phyloP scores from a whole-genome alignment of 2,888 invertebrate species.

The Andrena camellia region DNA sequence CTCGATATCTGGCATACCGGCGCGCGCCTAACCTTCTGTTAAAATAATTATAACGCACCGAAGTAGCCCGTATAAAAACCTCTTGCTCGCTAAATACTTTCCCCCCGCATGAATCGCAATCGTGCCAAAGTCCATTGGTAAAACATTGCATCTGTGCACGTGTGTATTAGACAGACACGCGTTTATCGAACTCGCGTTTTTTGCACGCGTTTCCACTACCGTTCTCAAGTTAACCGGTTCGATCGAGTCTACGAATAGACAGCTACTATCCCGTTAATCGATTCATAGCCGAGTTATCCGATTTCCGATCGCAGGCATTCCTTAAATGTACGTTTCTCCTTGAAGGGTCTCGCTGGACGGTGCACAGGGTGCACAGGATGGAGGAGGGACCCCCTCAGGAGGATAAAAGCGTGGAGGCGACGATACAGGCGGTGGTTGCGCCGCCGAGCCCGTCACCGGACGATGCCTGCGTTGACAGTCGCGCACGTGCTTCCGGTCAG shows the following conservation, averaged over 20 bases:
- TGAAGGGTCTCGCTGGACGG: slow-evolving; percentile 21
- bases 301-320: neutral
- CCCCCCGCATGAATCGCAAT: neutral
- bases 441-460: slow-evolving; percentile 15
- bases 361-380: slow-evolving; percentile 68
- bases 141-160: slow-evolving; percentile 7
- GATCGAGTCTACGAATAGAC: slow-evolving; percentile 7
- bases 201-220: no score
- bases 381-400: slow-evolving; percentile 58
- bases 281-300: neutral
- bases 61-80: neutral
- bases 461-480: neutral
- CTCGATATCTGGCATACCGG: neutral
- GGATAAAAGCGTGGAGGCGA: slow-evolving; percentile 17
- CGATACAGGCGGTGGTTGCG: slow-evolving; percentile 17
- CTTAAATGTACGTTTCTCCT: neutral
- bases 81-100: neutral
- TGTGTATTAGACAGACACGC: no score
- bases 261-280: slow-evolving; percentile 11
- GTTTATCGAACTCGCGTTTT: no score
- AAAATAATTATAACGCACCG: slow-evolving; percentile 32
- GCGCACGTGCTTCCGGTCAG: slow-evolving; percentile 37
- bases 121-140: slow-evolving; percentile 4
- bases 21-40: no score
- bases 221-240: neutral